A percentile compares a stretch with the other conserved stretches of the same genome.
Evolutionary conservation across 2,888 invertebrate genomes (phyloP).

Genomic region (Peribatodes rhomboidaria): DNA sequence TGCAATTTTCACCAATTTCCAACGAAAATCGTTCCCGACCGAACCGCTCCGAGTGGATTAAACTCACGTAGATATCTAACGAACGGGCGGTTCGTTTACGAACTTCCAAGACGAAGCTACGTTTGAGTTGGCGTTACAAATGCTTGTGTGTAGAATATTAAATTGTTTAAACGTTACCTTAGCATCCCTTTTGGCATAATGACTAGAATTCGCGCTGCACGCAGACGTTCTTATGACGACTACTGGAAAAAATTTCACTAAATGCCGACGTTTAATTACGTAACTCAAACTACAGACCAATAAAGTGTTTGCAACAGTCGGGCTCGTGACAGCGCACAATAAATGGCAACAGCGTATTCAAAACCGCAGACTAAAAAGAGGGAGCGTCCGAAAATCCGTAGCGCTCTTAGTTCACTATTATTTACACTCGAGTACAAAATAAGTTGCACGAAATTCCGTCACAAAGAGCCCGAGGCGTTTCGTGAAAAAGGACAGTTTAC

Average conservation of each 20-base stretch:
- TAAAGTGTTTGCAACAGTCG: constrained; percentile 59
- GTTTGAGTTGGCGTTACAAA: constrained; percentile 83
- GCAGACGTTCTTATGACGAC: constrained; percentile 55
- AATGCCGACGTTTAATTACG: constrained; percentile 50
- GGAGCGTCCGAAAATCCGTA: constrained; percentile 68
- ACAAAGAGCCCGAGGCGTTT: constrained; percentile 78
- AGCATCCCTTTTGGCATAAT: constrained; percentile 73
- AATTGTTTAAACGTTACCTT: constrained; percentile 85
- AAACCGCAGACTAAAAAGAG: constrained; percentile 65
- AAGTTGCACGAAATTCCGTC: constrained; percentile 78
- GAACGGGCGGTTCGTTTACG: constrained; percentile 82
- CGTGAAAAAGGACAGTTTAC: constrained; percentile 84
- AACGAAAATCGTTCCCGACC: constrained; percentile 73
- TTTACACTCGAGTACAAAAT: constrained; percentile 76
- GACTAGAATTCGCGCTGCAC: constrained; percentile 72
- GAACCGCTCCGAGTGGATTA: constrained; percentile 78
- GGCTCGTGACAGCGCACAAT: constrained; percentile 58
- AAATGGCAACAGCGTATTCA: constrained; percentile 64
- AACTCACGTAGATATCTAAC: constrained; percentile 86
- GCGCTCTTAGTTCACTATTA: constrained; percentile 74
- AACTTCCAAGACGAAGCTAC: constrained; percentile 82
- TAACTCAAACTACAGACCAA: constrained; percentile 62
- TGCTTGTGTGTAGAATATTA: constrained; percentile 85
- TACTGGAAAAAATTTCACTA: constrained; percentile 53
- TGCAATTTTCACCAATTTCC: constrained; percentile 85